Base-by-base conservation (phyloP, 2,888 invertebrate species). In the Pheosia gnoma region DNA sequence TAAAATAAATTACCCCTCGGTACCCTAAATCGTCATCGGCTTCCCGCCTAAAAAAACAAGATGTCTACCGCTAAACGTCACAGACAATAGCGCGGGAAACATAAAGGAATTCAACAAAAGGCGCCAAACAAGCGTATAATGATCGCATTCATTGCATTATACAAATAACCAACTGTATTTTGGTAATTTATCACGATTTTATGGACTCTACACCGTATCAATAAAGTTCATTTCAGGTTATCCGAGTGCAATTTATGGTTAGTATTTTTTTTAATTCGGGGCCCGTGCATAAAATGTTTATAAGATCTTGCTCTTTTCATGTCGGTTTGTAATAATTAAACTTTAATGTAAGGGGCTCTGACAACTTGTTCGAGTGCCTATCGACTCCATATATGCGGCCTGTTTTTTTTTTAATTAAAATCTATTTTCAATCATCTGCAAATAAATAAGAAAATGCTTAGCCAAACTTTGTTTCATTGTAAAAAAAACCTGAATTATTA, bases 51-150 rank as follows among this genome's bases (percentile, higher is more conserved):
- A 83, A 79, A 86, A 88, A 88, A 88, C 87, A 88, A 88, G 86
- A 91, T 89, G 90, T 89, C 89, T 86, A 83, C 91, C 86, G 81
- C 87, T 86, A 89, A 88, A 89, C 83, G 83, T 85, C 83, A 82
- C 66, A 74, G 72, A 89, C 89, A 90, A 89, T 78, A 81, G 85
- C 78, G 78, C 80, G 80, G 77, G 71, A 75, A 78, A 74, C 74
- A 85, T 83, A 88, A 88, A 84, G 79, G 78, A 59, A 45, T 67
- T 68, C 60, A 66, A 88, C 88, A 88, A 91, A 85, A 83, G 83
- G 77, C 81, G 72, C 82, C 90, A 91, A 91, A 92, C 89, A 91
- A 89, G 83, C 91, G 87, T 91, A 78, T 92, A 91, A 91, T 91
- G 87, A 90, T 84, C 83, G 71, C 68, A 90, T 91, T 90, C 86